Base-by-base conservation (phyloP, 2,113 vertebrate species). In the Leptosomus discolor region DNA sequence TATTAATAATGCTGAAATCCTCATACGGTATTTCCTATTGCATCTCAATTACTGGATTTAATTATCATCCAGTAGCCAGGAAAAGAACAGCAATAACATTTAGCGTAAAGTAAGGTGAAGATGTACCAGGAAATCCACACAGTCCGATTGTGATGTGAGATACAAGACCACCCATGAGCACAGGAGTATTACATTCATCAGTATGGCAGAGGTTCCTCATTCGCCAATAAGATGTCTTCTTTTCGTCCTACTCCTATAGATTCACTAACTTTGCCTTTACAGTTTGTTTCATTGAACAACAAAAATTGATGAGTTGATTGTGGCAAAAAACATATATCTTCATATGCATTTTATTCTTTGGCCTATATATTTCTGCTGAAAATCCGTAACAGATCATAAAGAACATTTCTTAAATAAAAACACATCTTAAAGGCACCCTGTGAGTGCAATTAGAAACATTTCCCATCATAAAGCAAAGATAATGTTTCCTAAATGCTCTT, bases 401-500 rank as follows among this genome's bases (percentile, higher is more conserved):
- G 70, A 89, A 54, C 43, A 43, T 27, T 76, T 78, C 91, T 95
- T 78, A 94, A 90, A 95, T 83, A 95, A 94, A 90, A 89, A 32
- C 76, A 83, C 60, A 88, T 91, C 85, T 98, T 79, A 80, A 88
- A 88, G 87, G 75, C 70, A 94, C 84, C 89, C 87, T 77, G 51
- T 80, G 58, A 95, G 39, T 68, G 50, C 90, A 96, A 78, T 94
- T 92, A 96, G 68, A 92, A 67, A 74, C 36, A 68, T 85, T 94
- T 94, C 73, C 75, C 81, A 90, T 61, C 91, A 80, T 76, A 73
- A 61, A 95, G 45, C 54, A 96, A 88, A 71, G 68, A 75, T 96
- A 76, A 95, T 81, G 95, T 97, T 96, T 94, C 88, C 82, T 94
- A 94, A 97, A 92, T 15, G 76, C 88, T 96, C 94, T 91, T 95